Base-by-base conservation (phyloP, 2,888 invertebrate species). In the Agrotis exclamationis region DNA sequence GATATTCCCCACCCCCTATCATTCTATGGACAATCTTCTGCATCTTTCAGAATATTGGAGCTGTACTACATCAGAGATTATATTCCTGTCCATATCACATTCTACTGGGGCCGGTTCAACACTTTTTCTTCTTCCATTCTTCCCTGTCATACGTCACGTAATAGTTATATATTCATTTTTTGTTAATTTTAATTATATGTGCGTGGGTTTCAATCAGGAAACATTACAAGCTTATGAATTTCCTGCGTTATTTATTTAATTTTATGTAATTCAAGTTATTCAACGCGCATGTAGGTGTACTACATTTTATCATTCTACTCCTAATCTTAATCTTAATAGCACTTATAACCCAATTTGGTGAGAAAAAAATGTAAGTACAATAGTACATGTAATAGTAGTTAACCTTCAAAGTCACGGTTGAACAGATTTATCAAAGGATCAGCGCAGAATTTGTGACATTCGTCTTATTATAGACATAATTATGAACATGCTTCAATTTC, bases 271-370 rank as follows among this genome's bases (percentile, higher is more conserved):
- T n/a, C 39, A 39, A 39, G 39, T 14, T 33, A 33, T 56, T 39
- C 39, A 50, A 33, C 14, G 6, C 14, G 47, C 24, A 44, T 22
- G 79, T 79, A 63, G 78, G 82, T 45, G 81, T 62, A 57, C 6
- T 44, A 47, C n/a, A 59, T 51, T 68, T 51, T 22, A 45, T n/a
- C 53, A 53, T 56, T 20, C 66, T 66, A 60, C 44, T 59, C 28
- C 33, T 64, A 68, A 70, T 81, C 24, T 58, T 5, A 51, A 77
- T 79, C 54, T 64, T 24, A 73, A 73, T 77, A 20, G 58, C 20
- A 47, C 64, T 51, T 62, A 50, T 62, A 50, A 45, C 64, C 73
- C 6, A 24, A 65, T 82, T 68, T 68, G 18, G 50, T n/a, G 14
- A 45, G 14, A 24, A 53, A 68, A 81, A 70, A 72, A 68, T 22